Percentiles rank a stretch among this genome's conserved stretches.
Evolutionary conservation across 2,888 invertebrate genomes (phyloP).

Genomic region (Leptothorax acervorum): DNA sequence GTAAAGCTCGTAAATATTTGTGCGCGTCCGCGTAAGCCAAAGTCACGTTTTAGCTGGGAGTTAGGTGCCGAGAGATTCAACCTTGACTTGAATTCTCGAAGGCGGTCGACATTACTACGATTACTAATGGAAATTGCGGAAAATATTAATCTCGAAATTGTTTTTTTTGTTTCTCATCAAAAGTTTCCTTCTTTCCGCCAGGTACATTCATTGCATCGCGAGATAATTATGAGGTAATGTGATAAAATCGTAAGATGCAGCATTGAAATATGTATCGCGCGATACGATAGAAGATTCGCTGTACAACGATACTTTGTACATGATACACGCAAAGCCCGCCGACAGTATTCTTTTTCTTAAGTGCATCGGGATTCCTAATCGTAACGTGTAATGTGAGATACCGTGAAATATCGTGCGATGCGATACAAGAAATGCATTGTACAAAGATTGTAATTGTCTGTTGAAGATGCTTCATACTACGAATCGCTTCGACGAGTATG

Average conservation of each 20-base stretch:
- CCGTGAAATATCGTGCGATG: background rate
- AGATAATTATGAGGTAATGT: slow-evolving; percentile 1
- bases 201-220: background rate
- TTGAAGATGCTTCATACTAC: background rate
- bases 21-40: slow-evolving; percentile 24
- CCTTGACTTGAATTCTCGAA: slow-evolving; percentile 34
- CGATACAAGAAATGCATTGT: slow-evolving; percentile 7
- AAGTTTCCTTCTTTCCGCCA: background rate
- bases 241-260: background rate
- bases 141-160: slow-evolving; percentile 9
- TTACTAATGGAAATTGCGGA: slow-evolving; percentile 7
- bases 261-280: background rate
- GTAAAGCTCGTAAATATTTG: slow-evolving; percentile 51
- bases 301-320: background rate
- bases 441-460: slow-evolving; percentile 38
- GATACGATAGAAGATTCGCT: background rate
- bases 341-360: background rate
- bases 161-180: background rate
- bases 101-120: background rate
- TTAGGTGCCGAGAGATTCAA: slow-evolving; percentile 18
- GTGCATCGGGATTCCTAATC: background rate
- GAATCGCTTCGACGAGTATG: slow-evolving; percentile 8
- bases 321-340: background rate
- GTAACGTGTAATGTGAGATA: background rate
- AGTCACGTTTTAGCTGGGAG: slow-evolving; percentile 34